Evolutionary conservation across 2,797 vertebrate genomes (phyloP).

Genomic region (Salmo trutta): DNA sequence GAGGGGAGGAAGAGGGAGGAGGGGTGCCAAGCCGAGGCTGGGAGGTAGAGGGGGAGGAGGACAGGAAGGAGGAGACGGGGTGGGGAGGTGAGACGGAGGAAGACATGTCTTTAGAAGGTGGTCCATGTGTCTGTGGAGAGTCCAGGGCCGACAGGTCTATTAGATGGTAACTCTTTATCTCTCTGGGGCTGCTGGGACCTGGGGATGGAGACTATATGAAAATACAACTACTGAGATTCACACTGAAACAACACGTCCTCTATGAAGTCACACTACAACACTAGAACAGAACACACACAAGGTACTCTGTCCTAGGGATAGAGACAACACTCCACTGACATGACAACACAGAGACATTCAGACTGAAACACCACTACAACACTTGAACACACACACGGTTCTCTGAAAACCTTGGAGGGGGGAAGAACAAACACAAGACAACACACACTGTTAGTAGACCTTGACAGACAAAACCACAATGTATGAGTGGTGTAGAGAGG

Average conservation of each 20-base stretch:
- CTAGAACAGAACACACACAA: too few relatives aligned
- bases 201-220: background rate
- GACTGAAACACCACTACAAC: background rate
- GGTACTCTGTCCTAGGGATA: too few relatives aligned
- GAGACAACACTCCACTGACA: too few relatives aligned
- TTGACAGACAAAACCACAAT: background rate
- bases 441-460: background rate
- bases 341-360: too few relatives aligned
- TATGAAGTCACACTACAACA: background rate
- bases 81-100: background rate
- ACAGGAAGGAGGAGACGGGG: slow-evolving; percentile 23
- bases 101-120: slow-evolving; percentile 10
- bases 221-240: too few relatives aligned
- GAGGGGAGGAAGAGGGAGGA: slow-evolving; percentile 15
- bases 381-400: background rate
- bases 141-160: slow-evolving; percentile 82
- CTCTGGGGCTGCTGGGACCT: slow-evolving; percentile 53
- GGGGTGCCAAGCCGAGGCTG: slow-evolving; percentile 17
- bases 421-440: background rate
- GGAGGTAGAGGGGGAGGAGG: background rate
- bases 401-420: background rate
- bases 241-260: too few relatives aligned
- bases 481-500: background rate
- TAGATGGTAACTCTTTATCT: slow-evolving; percentile 78
- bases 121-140: slow-evolving; percentile 42